Base-by-base conservation (phyloP, 1,140 invertebrate genomes). In the Drosophila pallidifrons region DNA sequence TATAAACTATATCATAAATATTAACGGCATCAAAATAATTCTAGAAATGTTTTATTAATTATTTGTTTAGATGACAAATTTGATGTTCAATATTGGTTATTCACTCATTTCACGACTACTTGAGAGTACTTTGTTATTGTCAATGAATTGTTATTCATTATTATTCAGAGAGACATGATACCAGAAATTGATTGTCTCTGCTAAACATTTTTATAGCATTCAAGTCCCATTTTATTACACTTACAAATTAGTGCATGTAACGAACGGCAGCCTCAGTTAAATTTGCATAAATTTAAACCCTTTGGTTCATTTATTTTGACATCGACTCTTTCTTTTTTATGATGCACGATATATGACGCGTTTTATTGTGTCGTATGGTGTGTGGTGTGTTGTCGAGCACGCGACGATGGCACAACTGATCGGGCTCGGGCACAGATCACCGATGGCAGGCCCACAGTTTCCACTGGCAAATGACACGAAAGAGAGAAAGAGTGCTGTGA, bases 401-500 rank as follows among this genome's bases (percentile, higher is more conserved):
- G 73, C 73, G 73, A 71, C 73, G 68, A 64, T 52, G 38, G 46
- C 54, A 75, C 67, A 59, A 71, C 73, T 71, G 58, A 75, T 57
- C 61, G 47, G 35, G 46, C 64, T 45, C 20, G 41, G 47, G 7
- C 32, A 55, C 47, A 43, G 47, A 64, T 54, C 63, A 45, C 38
- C 35, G 63, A 66, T 46, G 38, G 38, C 20, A 63, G 60, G 3
- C 45, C 20, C 25, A 47, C 11, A 52, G 25, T 25, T 35, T 58
- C 58, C 59, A 65, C 73, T 71, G 52, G 11, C 38, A 46, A 54
- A 41, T 38, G 13, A 61, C 25, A 43, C 38, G 71, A 49, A 61
- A n/a, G 59, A 51, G 61, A 74, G 81, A 52, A 38, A 58, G 77
- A 66, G 75, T 81, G 63, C 80, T 54, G 54, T 41, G 55, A 55